These are phyloP conservation scores for Penaeus monodon DNA, from an alignment of 2,888 invertebrate species.

Conservation along the genomic window DNA sequence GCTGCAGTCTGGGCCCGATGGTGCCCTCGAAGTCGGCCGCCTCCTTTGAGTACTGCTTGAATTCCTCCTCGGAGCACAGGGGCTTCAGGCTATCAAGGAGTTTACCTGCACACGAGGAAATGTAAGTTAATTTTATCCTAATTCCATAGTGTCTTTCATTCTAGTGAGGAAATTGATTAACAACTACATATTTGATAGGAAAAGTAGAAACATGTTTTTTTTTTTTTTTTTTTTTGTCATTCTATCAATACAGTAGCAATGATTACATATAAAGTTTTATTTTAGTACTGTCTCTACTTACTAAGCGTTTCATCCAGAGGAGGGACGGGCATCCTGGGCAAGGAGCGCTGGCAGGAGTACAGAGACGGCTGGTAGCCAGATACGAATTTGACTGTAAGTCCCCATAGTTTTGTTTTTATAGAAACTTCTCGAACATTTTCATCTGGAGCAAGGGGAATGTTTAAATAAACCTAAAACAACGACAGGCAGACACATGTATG, in stretches of 20 bases:
- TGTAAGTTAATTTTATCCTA: no score
- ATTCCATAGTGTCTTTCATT: no score
- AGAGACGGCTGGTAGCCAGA: slow-evolving; percentile 72
- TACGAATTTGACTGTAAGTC: slow-evolving; percentile 71
- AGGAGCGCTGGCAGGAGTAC: slow-evolving; percentile 75
- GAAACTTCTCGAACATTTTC: slow-evolving; percentile 70
- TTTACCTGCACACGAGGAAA: slow-evolving; percentile 65
- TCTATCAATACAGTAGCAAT: no score
- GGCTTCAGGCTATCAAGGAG: slow-evolving; percentile 67
- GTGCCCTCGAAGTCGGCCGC: slow-evolving; percentile 89
- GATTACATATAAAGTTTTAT: background rate
- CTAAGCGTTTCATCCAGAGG: slow-evolving; percentile 72
- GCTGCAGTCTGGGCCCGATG: slow-evolving; percentile 90
- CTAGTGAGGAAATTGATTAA: no score
- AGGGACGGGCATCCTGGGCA: slow-evolving; percentile 75
- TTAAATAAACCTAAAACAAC: background rate
- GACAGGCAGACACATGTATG: background rate
- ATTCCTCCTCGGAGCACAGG: slow-evolving; percentile 59
- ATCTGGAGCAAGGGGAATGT: slow-evolving; percentile 67
- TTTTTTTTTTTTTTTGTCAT: no score
- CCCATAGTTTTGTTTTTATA: slow-evolving; percentile 70
- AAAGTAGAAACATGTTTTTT: no score
- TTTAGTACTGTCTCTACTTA: slow-evolving; percentile 30
- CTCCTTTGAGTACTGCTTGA: slow-evolving; percentile 71
- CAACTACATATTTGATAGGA: no score